Conservation (phyloP, 2,888 invertebrate species). For the Phengaris alcon region DNA sequence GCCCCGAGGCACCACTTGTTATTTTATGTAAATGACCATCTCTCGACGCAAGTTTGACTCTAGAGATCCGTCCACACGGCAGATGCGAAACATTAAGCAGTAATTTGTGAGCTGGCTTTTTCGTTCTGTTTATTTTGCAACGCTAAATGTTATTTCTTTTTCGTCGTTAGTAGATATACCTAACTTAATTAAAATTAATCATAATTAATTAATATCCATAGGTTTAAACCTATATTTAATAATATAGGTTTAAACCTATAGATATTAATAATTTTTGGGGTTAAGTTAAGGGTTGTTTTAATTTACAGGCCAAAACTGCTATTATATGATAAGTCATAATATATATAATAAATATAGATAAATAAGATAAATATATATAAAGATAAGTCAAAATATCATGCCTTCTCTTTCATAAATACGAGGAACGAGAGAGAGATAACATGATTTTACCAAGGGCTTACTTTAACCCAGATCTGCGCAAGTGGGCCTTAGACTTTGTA, state of each 20-base stretch:
- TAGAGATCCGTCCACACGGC: conserved; percentile 39
- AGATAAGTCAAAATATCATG: too few species aligned
- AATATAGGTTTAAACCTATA: background rate
- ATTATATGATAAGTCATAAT: too few species aligned
- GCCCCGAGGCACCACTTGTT: conserved; percentile 49
- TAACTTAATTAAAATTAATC: background rate
- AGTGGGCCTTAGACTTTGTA: too few species aligned
- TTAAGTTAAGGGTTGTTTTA: background rate
- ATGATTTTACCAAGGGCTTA: too few species aligned
- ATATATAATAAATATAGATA: too few species aligned
- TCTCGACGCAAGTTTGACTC: conserved; percentile 38
- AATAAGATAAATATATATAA: too few species aligned
- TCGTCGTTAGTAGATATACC: conserved; percentile 4
- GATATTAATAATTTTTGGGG: background rate
- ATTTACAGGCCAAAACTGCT: background rate
- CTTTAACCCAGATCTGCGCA: too few species aligned
- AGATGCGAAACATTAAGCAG: conserved; percentile 30
- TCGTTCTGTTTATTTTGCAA: conserved; percentile 29
- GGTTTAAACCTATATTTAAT: too few species aligned
- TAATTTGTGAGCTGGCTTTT: conserved; percentile 30
- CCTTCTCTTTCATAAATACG: too few species aligned
- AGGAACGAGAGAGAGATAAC: too few species aligned
- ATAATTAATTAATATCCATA: too few species aligned
- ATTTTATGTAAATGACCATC: conserved; percentile 74
- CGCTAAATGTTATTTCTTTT: conserved; percentile 22